These are phyloP conservation scores for Atlantisia rogersi DNA, from an alignment of 2,113 vertebrate species.

Conservation along the genomic window DNA sequence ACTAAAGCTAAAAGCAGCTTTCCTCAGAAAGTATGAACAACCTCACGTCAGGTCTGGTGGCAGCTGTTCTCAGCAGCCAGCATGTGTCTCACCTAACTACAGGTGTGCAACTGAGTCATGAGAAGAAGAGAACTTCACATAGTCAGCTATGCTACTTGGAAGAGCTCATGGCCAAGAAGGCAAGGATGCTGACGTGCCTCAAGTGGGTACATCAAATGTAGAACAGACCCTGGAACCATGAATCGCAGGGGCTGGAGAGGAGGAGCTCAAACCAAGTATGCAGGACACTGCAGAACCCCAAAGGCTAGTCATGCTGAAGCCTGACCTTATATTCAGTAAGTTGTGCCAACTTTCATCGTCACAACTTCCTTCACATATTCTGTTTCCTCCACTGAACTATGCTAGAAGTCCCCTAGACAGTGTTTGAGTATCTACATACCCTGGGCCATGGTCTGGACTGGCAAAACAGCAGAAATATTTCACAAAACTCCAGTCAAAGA, in stretches of 20 bases:
- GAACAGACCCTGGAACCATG: not conserved
- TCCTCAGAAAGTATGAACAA: not conserved
- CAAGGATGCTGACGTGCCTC: not conserved
- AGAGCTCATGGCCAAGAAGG: not conserved
- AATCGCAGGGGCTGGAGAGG: not conserved
- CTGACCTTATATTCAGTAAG: accelerated
- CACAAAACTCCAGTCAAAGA: not conserved
- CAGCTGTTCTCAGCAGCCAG: not conserved
- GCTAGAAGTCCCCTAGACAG: not conserved
- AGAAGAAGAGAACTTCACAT: not conserved
- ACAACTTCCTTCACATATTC: not conserved
- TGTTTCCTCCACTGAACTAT: not conserved
- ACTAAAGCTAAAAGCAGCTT: not conserved
- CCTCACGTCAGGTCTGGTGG: not conserved
- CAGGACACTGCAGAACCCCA: not conserved
- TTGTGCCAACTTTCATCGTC: not conserved
- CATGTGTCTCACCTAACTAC: not conserved
- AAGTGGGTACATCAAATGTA: not conserved
- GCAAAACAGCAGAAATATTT: not conserved
- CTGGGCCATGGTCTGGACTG: not conserved
- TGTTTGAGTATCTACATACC: not conserved
- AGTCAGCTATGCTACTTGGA: not conserved
- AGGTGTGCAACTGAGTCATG: not conserved
- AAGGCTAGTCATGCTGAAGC: not conserved
- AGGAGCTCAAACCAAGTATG: not conserved